Percentiles rank a stretch among this genome's conserved stretches.
These are phyloP conservation scores for Standfussiana lucernea DNA, from an alignment of 2,888 invertebrate species.

Conservation along the genomic window DNA sequence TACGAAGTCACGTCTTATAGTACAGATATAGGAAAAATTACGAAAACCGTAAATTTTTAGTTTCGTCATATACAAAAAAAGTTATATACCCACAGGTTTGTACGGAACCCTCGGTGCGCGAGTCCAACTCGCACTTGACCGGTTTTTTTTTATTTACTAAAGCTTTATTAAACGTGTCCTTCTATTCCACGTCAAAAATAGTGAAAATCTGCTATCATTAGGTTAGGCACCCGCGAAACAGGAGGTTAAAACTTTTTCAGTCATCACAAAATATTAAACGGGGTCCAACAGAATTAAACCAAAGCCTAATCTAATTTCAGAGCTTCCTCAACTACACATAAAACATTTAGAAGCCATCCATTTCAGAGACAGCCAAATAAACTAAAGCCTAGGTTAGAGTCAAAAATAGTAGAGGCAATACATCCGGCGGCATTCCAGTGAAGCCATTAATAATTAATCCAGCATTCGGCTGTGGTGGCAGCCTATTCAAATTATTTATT, in stretches of 20 bases:
- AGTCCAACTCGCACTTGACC: too few relatives aligned
- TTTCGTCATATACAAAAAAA: too few relatives aligned
- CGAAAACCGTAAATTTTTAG: too few relatives aligned
- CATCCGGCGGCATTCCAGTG: slow-evolving; percentile 67
- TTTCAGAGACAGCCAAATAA: not conserved
- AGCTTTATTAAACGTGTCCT: not conserved
- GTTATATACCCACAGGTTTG: too few relatives aligned
- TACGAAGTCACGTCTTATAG: too few relatives aligned
- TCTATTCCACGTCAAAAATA: not conserved
- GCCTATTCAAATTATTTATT: slow-evolving; percentile 77
- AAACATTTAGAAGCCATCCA: not conserved
- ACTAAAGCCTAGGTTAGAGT: slow-evolving; percentile 5
- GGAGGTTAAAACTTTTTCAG: not conserved
- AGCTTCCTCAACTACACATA: not conserved
- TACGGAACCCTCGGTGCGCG: too few relatives aligned
- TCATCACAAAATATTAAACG: not conserved
- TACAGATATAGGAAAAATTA: too few relatives aligned
- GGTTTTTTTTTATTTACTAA: slow-evolving; percentile 12
- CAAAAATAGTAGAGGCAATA: slow-evolving; percentile 69
- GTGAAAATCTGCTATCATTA: not conserved
- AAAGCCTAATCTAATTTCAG: not conserved
- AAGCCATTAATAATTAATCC: slow-evolving; percentile 77
- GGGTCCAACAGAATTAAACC: not conserved
- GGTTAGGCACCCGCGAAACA: not conserved
- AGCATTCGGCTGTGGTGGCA: slow-evolving; percentile 59